phyloP scores from a whole-genome alignment of 2,113 vertebrate species.

The Oriolus oriolus region DNA sequence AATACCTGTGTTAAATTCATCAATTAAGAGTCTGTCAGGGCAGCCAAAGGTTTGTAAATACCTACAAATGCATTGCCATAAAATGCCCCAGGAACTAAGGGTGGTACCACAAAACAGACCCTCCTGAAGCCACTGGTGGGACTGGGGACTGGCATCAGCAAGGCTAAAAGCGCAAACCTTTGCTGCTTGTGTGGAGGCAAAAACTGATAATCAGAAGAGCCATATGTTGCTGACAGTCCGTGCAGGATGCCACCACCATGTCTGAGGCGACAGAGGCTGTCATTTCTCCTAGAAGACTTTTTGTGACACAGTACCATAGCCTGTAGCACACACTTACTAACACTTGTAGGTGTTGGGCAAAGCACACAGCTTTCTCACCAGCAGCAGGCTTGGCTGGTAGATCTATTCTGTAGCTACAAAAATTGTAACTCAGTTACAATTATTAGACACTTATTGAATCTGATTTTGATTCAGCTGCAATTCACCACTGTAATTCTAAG shows the following conservation, averaged over 20 bases:
- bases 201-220: neutral
- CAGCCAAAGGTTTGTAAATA: neutral
- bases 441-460: neutral
- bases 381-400: neutral
- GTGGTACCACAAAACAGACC: neutral
- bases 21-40: neutral
- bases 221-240: neutral
- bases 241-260: accelerated
- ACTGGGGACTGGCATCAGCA: too few species aligned
- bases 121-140: neutral
- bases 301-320: accelerated
- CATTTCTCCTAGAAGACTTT: neutral
- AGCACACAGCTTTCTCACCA: accelerated
- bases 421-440: neutral
- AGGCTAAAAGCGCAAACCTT: neutral
- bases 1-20: neutral
- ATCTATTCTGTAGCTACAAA: neutral
- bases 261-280: accelerated
- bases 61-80: neutral
- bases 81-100: neutral
- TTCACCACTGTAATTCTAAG: neutral
- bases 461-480: neutral
- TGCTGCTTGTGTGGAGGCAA: neutral
- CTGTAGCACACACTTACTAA: accelerated
- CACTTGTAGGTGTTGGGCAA: neutral